Evolutionary conservation across 2,888 invertebrate species (phyloP).

Genomic region (Operophtera brumata): DNA sequence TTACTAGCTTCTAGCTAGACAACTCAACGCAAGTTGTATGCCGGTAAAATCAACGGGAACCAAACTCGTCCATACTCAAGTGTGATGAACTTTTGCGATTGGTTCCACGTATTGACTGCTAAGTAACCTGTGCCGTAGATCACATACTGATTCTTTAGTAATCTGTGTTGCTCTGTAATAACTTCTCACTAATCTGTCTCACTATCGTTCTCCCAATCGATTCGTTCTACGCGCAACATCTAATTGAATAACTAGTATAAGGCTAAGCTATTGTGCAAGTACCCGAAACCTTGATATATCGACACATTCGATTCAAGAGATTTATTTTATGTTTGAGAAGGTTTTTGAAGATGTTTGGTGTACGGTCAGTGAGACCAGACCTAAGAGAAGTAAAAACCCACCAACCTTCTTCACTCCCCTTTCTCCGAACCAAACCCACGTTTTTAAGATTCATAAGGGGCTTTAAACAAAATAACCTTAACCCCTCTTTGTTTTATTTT

Average conservation of each 20-base stretch:
- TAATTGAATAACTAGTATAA: conserved; percentile 58
- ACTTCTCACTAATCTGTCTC: conserved; percentile 30
- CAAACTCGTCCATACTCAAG: conserved; percentile 25
- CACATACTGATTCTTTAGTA: conserved; percentile 20
- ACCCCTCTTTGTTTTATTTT: too few species aligned
- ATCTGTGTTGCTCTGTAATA: conserved; percentile 37
- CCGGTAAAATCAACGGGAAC: conserved; percentile 31
- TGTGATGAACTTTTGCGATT: conserved; percentile 37
- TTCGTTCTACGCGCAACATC: conserved; percentile 65
- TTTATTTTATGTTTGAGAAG: conserved; percentile 10
- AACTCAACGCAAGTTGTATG: conserved; percentile 8
- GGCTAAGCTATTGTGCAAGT: conserved; percentile 55
- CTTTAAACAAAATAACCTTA: too few species aligned
- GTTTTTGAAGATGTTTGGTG: neutral
- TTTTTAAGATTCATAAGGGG: too few species aligned
- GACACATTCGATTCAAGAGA: conserved; percentile 24
- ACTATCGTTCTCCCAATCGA: conserved; percentile 54
- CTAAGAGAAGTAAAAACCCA: too few species aligned
- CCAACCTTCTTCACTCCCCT: too few species aligned
- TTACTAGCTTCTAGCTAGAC: conserved; percentile 10
- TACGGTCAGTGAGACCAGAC: too few species aligned
- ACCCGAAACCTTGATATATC: conserved; percentile 44
- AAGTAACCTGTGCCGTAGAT: conserved; percentile 14
- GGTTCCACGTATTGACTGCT: conserved; percentile 24
- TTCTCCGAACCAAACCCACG: too few species aligned